These are phyloP conservation scores for Apocrypta bakeri DNA, from an alignment of 1,140 invertebrate genomes.

Conservation along the genomic window DNA sequence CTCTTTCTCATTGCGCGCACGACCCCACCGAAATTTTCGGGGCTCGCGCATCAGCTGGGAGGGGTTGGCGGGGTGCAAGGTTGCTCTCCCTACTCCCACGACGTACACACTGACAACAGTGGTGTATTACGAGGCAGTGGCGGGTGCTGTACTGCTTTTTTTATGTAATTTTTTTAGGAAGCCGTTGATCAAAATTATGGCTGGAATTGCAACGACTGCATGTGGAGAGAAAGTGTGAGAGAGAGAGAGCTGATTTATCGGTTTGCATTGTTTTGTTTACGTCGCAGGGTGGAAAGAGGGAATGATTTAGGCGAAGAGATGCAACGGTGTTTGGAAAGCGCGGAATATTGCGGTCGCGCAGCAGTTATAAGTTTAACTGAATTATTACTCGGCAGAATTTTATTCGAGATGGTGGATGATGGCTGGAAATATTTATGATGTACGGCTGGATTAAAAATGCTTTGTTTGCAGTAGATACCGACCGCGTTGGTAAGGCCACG, in stretches of 20 bases:
- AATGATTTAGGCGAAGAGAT: too few species aligned
- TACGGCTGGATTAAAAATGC: too few species aligned
- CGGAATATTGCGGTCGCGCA: not conserved
- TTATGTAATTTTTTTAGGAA: not conserved
- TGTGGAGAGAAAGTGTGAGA: not conserved
- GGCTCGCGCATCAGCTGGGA: not conserved
- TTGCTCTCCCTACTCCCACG: constrained; percentile 6
- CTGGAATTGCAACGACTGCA: not conserved
- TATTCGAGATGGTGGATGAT: too few species aligned
- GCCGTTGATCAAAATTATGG: not conserved
- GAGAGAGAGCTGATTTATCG: not conserved
- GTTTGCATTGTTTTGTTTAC: not conserved
- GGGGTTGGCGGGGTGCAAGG: constrained; percentile 31
- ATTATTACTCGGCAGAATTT: not conserved
- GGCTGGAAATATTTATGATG: too few species aligned
- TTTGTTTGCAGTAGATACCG: not conserved
- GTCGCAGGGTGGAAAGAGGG: not conserved
- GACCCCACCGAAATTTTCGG: constrained; percentile 28
- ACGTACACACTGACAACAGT: not conserved
- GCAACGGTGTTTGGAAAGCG: too few species aligned
- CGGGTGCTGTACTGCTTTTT: not conserved
- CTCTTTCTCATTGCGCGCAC: constrained; percentile 14
- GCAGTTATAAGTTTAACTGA: not conserved
- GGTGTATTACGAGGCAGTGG: constrained; percentile 9
- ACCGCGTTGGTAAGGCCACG: too few species aligned